Percentiles rank a stretch among this genome's conserved stretches.
Evolutionary conservation across 2,797 vertebrate genomes (phyloP).

Genomic region (Prionace glauca): DNA sequence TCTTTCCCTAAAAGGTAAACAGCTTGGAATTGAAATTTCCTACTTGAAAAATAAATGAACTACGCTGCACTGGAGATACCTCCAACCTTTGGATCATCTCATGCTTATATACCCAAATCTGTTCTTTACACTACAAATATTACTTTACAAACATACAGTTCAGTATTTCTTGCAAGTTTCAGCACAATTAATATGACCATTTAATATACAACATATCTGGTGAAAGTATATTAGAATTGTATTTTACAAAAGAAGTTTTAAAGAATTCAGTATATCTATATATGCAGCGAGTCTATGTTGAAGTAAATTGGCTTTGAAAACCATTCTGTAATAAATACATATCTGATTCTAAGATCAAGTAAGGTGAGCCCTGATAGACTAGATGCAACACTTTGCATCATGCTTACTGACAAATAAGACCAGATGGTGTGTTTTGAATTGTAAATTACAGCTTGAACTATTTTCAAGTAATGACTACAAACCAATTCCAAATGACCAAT

Average conservation of each 20-base stretch:
- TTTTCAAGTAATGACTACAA: not conserved
- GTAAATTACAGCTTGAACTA: not conserved
- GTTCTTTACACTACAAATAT: not conserved
- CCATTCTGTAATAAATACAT: not conserved
- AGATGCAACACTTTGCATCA: not conserved
- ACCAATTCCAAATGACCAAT: constrained; percentile 2
- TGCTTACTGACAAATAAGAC: constrained; percentile 10
- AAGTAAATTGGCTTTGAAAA: constrained; percentile 25
- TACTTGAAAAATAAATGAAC: not conserved
- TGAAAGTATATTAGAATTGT: not conserved
- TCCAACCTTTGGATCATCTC: not conserved
- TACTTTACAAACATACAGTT: constrained; percentile 29
- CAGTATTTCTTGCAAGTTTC: constrained; percentile 16
- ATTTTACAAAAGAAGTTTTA: not conserved
- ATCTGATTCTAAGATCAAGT: not conserved
- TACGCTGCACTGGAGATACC: not conserved
- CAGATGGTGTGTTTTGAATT: not conserved
- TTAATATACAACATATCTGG: not conserved
- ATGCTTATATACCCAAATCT: not conserved
- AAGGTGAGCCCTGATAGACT: not conserved
- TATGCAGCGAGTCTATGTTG: not conserved
- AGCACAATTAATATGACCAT: not conserved
- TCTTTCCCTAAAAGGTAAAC: not conserved
- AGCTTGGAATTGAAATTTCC: not conserved
- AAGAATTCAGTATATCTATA: not conserved